Evolutionary conservation across 2,797 vertebrate species (phyloP).

Genomic region (Siniperca scherzeri): DNA sequence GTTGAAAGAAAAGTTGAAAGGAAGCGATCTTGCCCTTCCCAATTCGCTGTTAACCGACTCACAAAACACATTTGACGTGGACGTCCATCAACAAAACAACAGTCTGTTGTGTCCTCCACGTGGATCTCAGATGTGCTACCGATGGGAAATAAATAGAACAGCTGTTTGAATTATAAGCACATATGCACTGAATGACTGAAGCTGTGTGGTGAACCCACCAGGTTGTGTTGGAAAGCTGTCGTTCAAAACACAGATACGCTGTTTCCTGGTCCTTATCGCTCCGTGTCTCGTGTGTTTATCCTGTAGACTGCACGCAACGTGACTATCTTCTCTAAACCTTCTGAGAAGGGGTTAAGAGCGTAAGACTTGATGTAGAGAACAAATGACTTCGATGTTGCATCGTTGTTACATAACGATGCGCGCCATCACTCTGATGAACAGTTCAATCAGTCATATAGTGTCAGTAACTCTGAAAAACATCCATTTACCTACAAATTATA

Average conservation of each 20-base stretch:
- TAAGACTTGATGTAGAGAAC: background rate
- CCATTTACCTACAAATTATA: too few species aligned
- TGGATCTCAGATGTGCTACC: background rate
- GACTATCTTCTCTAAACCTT: background rate
- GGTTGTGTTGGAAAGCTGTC: too few species aligned
- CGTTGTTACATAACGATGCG: background rate
- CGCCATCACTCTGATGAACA: too few species aligned
- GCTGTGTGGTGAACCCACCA: background rate
- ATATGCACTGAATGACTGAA: too few species aligned
- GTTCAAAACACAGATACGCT: background rate
- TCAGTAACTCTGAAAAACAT: too few species aligned
- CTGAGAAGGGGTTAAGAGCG: too few species aligned
- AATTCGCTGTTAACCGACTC: background rate
- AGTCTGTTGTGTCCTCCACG: background rate
- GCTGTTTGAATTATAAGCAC: background rate
- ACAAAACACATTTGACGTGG: background rate
- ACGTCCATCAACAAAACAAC: background rate
- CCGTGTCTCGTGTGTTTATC: background rate
- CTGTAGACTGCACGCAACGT: background rate
- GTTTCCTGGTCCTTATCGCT: background rate
- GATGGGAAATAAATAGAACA: background rate
- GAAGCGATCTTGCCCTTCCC: background rate
- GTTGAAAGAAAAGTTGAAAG: background rate
- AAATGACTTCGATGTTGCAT: too few species aligned
- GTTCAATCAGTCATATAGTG: too few species aligned